These are phyloP conservation scores for Drosophila yakuba DNA, from an alignment of 1,140 invertebrate species.

Conservation along the genomic window DNA sequence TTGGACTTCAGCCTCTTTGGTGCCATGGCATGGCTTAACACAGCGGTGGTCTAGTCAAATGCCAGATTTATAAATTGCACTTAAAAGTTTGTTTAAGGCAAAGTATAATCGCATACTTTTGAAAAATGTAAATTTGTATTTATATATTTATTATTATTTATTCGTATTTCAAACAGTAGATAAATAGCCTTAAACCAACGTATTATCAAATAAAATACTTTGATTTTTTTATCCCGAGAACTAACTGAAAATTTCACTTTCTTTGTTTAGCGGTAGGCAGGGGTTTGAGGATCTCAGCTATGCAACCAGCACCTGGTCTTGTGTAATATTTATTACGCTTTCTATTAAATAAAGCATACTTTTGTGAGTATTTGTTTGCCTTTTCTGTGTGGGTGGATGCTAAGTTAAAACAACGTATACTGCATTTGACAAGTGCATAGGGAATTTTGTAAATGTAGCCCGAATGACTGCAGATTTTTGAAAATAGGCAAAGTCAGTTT, in stretches of 20 bases:
- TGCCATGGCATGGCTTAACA: constrained; percentile 34
- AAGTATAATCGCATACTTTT: too few species aligned
- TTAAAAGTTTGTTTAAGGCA: neutral
- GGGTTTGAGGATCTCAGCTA: constrained; percentile 20
- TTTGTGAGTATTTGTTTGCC: constrained; percentile 47
- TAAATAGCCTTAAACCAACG: too few species aligned
- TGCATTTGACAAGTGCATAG: constrained; percentile 55
- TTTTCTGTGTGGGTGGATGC: constrained; percentile 19
- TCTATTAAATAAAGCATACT: constrained; percentile 71
- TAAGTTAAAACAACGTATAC: constrained; percentile 30
- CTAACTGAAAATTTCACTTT: constrained; percentile 50
- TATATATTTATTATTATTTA: too few species aligned
- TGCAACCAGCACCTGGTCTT: constrained; percentile 65
- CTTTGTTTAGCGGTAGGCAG: constrained; percentile 31
- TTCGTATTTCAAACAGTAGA: too few species aligned
- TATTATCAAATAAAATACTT: too few species aligned
- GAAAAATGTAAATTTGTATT: too few species aligned
- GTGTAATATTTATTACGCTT: constrained; percentile 79
- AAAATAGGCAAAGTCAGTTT: neutral
- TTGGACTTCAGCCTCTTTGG: constrained; percentile 45
- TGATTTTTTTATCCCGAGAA: too few species aligned
- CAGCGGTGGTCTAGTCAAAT: constrained; percentile 2
- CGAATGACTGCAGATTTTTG: neutral
- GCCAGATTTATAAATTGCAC: neutral
- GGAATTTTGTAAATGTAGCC: constrained; percentile 10